Evolutionary conservation across 2,113 vertebrate genomes (phyloP), one percentile per base, ranked within the genome.

Genomic region (Carollia perspicillata): DNA sequence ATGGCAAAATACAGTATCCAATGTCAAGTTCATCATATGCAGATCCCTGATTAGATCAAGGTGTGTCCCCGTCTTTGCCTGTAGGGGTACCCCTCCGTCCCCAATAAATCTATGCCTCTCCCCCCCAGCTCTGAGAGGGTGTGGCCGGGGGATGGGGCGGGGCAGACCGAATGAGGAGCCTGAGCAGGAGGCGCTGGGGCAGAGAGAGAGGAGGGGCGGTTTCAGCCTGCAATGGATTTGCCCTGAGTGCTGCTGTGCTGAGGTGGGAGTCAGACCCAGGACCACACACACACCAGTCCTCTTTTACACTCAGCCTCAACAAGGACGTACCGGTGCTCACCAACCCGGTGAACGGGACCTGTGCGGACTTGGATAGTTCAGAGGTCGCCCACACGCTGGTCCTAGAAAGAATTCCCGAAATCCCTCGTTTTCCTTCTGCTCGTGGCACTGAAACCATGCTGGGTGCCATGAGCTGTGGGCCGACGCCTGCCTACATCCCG

Each of bases 331-430:
- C 1, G 14, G 6, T 1, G 28, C 44, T 16, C 26, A n/a, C 66
- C 63, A 1, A 13, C 33, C 23, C 22, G 1, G 3, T 10, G 5
- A 8, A 8, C 3, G 2, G 0, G 5, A 16, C 49, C 63, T 30
- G 1, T 0, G 0, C 37, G 58, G 51, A 35, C 2, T 5, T 3
- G 2, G 33, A 11, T 4, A 11, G n/a, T 47, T 12, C 8, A 2
- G 17, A 2, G 12, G 28, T 35, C 0, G 10, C 60, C n/a, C 42
- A 6, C 14, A 5, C 6, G 8, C 88, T 6, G 23, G 4, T 10
- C 33, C 47, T 9, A 8, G n/a, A 30, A 22, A 51, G 66, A 55
- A 16, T 8, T 10, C 55, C 68, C 26, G 1, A 51, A 11, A 10
- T 22, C 30, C 53, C 53, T 17, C 3, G 2, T 9, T 0, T 55